Evolutionary conservation across 2,113 vertebrate species (phyloP).

Genomic region (Cyprinodon brontotheroides): DNA sequence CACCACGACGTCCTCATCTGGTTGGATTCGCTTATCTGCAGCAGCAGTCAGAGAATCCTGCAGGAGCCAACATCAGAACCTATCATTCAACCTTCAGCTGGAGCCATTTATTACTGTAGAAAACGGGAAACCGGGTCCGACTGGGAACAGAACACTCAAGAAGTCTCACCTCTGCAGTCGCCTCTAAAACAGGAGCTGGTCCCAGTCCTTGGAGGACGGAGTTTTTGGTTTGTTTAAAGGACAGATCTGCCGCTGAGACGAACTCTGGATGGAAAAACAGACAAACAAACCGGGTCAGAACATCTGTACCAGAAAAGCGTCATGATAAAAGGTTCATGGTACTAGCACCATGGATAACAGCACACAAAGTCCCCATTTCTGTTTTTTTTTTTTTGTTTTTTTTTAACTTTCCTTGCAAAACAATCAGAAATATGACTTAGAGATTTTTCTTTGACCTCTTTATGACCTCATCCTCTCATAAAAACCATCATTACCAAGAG

Average conservation of each 20-base stretch:
- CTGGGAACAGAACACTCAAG: no score
- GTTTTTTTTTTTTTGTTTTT: no score
- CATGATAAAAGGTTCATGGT: not conserved
- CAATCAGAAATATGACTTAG: no score
- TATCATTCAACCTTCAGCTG: not conserved
- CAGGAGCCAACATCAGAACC: not conserved
- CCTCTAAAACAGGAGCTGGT: not conserved
- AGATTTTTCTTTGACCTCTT: no score
- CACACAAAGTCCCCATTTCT: no score
- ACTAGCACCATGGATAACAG: not conserved
- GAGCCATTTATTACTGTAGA: not conserved
- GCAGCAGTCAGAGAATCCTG: constrained; percentile 23
- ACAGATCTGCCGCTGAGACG: not conserved
- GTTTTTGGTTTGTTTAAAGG: not conserved
- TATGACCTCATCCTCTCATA: no score
- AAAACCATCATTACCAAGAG: no score
- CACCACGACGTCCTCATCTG: constrained; percentile 23
- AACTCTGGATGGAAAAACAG: constrained; percentile 13
- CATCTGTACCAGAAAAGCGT: not conserved
- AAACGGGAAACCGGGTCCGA: no score
- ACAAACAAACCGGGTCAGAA: not conserved
- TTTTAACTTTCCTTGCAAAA: not conserved
- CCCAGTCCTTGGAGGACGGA: not conserved
- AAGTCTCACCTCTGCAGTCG: constrained; percentile 17
- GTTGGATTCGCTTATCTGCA: constrained; percentile 9